These are phyloP conservation scores for Lithobates pipiens DNA, from an alignment of 2,797 vertebrate genomes.

Conservation along the genomic window DNA sequence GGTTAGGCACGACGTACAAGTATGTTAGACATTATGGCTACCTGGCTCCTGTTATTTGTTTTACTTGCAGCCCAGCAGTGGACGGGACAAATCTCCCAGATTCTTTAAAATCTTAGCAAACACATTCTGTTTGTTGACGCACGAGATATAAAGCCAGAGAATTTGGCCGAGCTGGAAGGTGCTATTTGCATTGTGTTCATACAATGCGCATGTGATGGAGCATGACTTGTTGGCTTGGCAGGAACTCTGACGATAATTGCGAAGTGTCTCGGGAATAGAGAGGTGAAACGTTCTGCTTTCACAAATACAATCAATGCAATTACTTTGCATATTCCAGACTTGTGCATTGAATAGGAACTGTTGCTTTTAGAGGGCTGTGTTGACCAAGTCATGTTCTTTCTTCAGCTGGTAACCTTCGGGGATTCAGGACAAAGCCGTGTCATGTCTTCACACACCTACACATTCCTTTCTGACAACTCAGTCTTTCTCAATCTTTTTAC, in stretches of 20 bases:
- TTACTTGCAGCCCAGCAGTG: conserved; percentile 7
- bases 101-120: conserved; percentile 39
- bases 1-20: background rate
- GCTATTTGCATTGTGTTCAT: conserved; percentile 32
- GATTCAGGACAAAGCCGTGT: too few species aligned
- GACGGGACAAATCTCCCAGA: conserved; percentile 19
- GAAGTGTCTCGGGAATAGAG: background rate
- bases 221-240: conserved; percentile 25
- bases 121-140: conserved; percentile 17
- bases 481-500: too few species aligned
- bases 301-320: conserved; percentile 8
- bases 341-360: background rate
- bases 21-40: conserved; percentile 3
- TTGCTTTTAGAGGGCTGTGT: background rate
- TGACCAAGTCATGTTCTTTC: too few species aligned
- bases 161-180: conserved; percentile 32
- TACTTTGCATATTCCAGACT: too few species aligned
- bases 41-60: conserved; percentile 9
- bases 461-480: too few species aligned
- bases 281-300: conserved; percentile 9
- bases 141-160: conserved; percentile 19
- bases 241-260: background rate
- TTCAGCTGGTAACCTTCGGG: too few species aligned
- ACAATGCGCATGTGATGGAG: conserved; percentile 34
- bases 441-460: too few species aligned